phyloP scores from a whole-genome alignment of 2,797 vertebrate species.

The Pseudotriccus pelzelni region DNA sequence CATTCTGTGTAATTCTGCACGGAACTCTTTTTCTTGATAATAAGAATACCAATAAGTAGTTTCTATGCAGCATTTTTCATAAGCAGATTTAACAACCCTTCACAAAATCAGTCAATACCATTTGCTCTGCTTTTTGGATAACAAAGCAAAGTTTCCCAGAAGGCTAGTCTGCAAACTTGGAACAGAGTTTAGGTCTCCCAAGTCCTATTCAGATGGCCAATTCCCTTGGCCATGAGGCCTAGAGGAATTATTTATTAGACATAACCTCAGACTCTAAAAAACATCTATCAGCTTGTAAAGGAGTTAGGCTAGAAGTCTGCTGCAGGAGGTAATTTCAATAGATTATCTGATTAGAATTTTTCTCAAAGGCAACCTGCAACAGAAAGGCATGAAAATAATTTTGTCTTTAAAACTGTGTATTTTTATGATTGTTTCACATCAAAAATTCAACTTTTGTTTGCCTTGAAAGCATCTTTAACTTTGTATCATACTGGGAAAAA shows the following conservation, averaged over 20 bases:
- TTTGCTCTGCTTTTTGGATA: background rate
- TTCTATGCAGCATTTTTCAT: background rate
- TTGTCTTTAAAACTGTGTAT: background rate
- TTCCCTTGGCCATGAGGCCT: background rate
- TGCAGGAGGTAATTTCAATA: background rate
- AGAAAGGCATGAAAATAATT: background rate
- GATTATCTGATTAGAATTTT: background rate
- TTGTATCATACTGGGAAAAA: background rate
- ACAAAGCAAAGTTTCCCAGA: background rate
- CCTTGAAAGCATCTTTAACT: background rate
- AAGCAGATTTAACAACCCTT: background rate
- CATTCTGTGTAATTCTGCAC: background rate
- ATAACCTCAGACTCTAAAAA: background rate
- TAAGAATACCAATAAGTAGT: background rate
- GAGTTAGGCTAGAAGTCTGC: background rate
- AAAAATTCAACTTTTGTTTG: conserved; percentile 1
- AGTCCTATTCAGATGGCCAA: background rate
- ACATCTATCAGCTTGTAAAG: background rate
- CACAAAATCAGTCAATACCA: background rate
- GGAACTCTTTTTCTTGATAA: background rate
- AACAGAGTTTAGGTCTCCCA: background rate
- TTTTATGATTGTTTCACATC: background rate
- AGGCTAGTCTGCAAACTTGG: background rate
- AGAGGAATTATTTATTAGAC: background rate
- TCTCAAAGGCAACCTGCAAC: background rate